Evolutionary conservation across 2,113 vertebrate species (phyloP).

Genomic region (Penelope pileata): DNA sequence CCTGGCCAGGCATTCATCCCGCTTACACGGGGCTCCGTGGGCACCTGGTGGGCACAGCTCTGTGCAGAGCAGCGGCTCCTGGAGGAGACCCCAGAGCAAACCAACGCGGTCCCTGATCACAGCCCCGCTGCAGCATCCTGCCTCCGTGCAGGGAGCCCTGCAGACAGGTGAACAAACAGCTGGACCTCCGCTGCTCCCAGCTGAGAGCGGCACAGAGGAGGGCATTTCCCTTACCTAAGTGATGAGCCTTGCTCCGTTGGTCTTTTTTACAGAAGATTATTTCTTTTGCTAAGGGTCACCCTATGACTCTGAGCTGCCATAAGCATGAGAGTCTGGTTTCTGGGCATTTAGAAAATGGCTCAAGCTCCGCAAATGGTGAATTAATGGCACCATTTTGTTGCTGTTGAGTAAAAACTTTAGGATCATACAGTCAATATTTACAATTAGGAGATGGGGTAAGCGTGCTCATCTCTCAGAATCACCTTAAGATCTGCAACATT

Average conservation of each 20-base stretch:
- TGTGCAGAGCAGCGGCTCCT: not conserved
- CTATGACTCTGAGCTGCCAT: not conserved
- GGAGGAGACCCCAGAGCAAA: not conserved
- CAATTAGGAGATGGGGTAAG: not conserved
- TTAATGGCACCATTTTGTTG: not conserved
- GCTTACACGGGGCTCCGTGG: not conserved
- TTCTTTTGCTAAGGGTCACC: not conserved
- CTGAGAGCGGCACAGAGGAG: too few species aligned
- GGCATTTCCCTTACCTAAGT: not conserved
- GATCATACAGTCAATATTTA: not conserved
- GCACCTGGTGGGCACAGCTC: not conserved
- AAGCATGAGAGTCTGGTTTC: not conserved
- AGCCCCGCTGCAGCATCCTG: not conserved
- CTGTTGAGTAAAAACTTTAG: not conserved
- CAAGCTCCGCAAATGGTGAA: not conserved
- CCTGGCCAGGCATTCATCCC: not conserved
- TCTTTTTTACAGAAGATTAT: too few species aligned
- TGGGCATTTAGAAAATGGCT: not conserved
- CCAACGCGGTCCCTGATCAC: not conserved
- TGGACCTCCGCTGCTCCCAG: not conserved
- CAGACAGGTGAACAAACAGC: rapidly evolving
- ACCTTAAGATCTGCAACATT: not conserved
- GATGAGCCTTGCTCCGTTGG: not conserved
- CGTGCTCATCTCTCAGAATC: not conserved
- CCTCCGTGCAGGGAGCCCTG: not conserved